These are phyloP conservation scores for Macrobrachium rosenbergii DNA, from an alignment of 1,140 invertebrate species.

Conservation along the genomic window DNA sequence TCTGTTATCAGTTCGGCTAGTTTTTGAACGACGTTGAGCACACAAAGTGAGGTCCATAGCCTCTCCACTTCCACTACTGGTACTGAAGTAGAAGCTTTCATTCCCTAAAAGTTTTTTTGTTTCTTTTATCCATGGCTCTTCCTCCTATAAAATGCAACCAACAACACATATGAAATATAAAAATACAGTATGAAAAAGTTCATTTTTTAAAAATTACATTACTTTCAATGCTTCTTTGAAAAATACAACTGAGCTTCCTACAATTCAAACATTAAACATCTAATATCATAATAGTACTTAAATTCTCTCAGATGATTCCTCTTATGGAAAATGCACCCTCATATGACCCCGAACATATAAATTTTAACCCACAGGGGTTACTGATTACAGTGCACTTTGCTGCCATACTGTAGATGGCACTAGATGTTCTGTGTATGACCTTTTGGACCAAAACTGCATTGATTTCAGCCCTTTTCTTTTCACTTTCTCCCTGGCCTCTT, in stretches of 20 bases:
- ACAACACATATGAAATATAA: not conserved
- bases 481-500: no score
- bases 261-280: no score
- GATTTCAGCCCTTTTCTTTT: no score
- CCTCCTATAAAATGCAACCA: slow-evolving; percentile 46
- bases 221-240: not conserved
- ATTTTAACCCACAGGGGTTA: no score
- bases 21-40: slow-evolving; percentile 87
- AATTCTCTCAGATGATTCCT: no score
- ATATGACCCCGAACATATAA: no score
- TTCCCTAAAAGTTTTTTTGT: slow-evolving; percentile 88
- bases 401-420: no score
- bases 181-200: not conserved
- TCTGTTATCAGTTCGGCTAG: slow-evolving; percentile 87
- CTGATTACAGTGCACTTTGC: no score
- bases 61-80: slow-evolving; percentile 69
- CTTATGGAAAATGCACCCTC: no score
- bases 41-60: slow-evolving; percentile 91
- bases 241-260: not conserved
- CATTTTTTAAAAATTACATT: not conserved
- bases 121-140: slow-evolving; percentile 64
- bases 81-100: slow-evolving; percentile 93
- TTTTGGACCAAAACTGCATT: no score
- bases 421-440: no score
- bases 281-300: no score